Percentiles rank a stretch among this genome's conserved stretches.
Evolutionary conservation across 2,113 vertebrate species (phyloP).

Genomic region (Sapajus apella): DNA sequence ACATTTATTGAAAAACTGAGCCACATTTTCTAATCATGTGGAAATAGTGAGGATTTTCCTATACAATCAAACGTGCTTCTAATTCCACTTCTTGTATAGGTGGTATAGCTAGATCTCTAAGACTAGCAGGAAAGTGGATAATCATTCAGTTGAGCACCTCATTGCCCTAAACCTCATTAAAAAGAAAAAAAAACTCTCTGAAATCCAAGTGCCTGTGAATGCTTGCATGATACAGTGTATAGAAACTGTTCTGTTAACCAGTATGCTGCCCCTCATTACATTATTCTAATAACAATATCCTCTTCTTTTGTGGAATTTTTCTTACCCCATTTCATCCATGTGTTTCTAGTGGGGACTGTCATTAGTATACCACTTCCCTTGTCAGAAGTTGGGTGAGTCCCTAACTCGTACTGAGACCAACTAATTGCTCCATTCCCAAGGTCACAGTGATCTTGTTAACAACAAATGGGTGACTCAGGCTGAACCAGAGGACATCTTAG

Average conservation of each 20-base stretch:
- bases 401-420: background rate
- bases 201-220: constrained; percentile 4
- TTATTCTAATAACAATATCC: background rate
- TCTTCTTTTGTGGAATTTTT: background rate
- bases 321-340: background rate
- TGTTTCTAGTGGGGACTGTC: background rate
- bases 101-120: background rate
- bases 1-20: background rate
- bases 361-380: background rate
- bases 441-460: background rate
- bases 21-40: background rate
- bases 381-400: background rate
- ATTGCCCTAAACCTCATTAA: background rate
- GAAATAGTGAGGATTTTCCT: background rate
- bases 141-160: background rate
- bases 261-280: background rate
- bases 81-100: background rate
- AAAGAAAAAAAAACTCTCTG: background rate
- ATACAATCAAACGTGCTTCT: background rate
- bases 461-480: background rate
- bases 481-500: background rate
- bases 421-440: background rate
- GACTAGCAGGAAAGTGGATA: background rate
- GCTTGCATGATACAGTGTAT: background rate
- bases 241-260: background rate